Percentiles rank a stretch among this genome's conserved stretches.
Conservation (phyloP, 92 coral and sea anemone genomes). For the Pocillopora meandrina region DNA sequence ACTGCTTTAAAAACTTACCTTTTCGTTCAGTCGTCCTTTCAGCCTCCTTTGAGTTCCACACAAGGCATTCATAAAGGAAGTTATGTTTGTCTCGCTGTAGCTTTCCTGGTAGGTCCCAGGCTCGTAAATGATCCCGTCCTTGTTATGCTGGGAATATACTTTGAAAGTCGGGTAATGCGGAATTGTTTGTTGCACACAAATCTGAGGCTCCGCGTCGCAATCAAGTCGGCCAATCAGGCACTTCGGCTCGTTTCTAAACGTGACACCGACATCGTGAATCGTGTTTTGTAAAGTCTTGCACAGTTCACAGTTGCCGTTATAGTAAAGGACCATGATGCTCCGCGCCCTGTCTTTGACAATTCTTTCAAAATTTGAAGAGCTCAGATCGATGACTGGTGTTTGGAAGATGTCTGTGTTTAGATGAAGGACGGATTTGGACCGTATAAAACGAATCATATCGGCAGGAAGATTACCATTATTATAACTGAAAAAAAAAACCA, state of each 20-base stretch:
- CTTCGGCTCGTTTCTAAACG: slow-evolving; percentile 83
- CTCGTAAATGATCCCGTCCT: slow-evolving; percentile 88
- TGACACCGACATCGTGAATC: slow-evolving; percentile 64
- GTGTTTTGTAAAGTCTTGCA: slow-evolving; percentile 73
- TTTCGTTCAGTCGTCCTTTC: slow-evolving; percentile 78
- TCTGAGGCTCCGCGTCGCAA: slow-evolving; percentile 70
- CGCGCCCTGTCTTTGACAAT: slow-evolving; percentile 83
- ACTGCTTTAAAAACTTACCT: slow-evolving; percentile 52
- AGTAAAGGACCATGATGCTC: slow-evolving; percentile 78
- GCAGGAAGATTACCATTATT: slow-evolving; percentile 68
- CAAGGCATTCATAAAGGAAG: slow-evolving; percentile 85
- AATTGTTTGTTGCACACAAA: slow-evolving; percentile 77
- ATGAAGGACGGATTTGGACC: slow-evolving; percentile 59
- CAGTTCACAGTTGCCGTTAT: slow-evolving; percentile 85
- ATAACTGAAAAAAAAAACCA: slow-evolving; percentile 53
- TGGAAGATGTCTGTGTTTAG: slow-evolving; percentile 71
- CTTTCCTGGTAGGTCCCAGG: slow-evolving; percentile 90
- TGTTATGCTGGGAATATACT: slow-evolving; percentile 85
- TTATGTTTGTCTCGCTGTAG: slow-evolving; percentile 85
- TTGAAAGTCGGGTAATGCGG: slow-evolving; percentile 90
- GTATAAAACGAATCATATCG: slow-evolving; percentile 81
- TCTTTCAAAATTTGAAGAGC: slow-evolving; percentile 86
- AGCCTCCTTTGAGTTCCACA: slow-evolving; percentile 87
- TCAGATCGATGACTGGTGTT: slow-evolving; percentile 85
- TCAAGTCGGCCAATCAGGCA: slow-evolving; percentile 85